These are phyloP conservation scores for Syngnathus scovelli DNA, from an alignment of 2,113 vertebrate genomes.

Conservation along the genomic window DNA sequence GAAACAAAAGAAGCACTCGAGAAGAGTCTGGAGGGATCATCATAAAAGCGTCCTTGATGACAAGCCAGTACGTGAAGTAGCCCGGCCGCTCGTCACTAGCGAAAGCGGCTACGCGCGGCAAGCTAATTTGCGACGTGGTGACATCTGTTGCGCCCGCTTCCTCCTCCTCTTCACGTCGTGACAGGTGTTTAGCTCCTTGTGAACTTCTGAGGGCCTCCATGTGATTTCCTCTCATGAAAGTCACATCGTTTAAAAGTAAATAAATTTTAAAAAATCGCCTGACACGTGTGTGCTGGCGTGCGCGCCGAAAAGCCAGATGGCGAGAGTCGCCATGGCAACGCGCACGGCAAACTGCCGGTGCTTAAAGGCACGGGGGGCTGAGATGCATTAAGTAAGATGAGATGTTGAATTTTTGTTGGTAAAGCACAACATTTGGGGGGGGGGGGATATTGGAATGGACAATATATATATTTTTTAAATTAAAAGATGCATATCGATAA, in stretches of 20 bases:
- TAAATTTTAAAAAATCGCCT: not conserved
- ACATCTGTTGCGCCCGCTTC: slow-evolving; percentile 50
- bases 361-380: slow-evolving; percentile 53
- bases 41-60: slow-evolving; percentile 1
- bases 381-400: slow-evolving; percentile 10
- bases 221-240: slow-evolving; percentile 27
- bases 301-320: slow-evolving; percentile 49
- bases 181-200: slow-evolving; percentile 37
- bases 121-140: not conserved
- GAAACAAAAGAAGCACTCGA: not conserved
- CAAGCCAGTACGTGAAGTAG: not conserved
- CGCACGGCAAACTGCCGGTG: slow-evolving; percentile 50
- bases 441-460: too few species aligned
- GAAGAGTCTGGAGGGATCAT: not conserved
- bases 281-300: slow-evolving; percentile 11
- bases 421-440: slow-evolving; percentile 41
- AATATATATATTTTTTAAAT: too few species aligned
- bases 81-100: not conserved
- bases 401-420: slow-evolving; percentile 63
- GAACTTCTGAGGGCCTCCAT: slow-evolving; percentile 20
- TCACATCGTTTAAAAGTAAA: slow-evolving; percentile 6
- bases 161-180: slow-evolving; percentile 29
- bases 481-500: too few species aligned
- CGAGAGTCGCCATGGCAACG: slow-evolving; percentile 65
- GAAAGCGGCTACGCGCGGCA: not conserved